phyloP scores from a whole-genome alignment of 2,888 invertebrate species.

The Venusia cambrica region DNA sequence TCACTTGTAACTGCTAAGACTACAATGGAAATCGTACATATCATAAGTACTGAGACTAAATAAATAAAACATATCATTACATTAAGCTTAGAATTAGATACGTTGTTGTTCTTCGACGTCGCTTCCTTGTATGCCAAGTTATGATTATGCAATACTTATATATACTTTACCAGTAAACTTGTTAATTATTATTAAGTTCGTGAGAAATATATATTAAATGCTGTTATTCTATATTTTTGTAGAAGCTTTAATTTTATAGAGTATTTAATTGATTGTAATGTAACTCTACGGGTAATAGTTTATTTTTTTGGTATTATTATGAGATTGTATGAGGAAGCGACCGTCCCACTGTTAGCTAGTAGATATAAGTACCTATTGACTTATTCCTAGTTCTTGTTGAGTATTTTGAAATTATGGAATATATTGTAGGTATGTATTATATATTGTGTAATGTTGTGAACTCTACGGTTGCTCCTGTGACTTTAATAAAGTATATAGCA shows the following conservation, averaged over 20 bases:
- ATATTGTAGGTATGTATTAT: slow-evolving; percentile 50
- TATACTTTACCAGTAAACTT: too few species aligned
- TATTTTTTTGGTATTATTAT: too few species aligned
- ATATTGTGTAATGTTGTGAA: slow-evolving; percentile 77
- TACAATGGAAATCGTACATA: slow-evolving; percentile 46
- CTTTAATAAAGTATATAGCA: slow-evolving; percentile 71
- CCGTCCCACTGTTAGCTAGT: slow-evolving; percentile 69
- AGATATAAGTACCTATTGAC: slow-evolving; percentile 72
- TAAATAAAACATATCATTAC: slow-evolving; percentile 44
- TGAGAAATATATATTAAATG: slow-evolving; percentile 18
- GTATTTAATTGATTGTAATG: too few species aligned
- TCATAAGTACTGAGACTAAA: slow-evolving; percentile 52
- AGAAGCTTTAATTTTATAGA: too few species aligned
- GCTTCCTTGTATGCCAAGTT: too few species aligned
- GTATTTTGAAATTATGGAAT: slow-evolving; percentile 66
- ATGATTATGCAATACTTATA: too few species aligned
- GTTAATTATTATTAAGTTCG: slow-evolving; percentile 25
- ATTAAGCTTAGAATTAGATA: slow-evolving; percentile 66
- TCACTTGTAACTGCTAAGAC: slow-evolving; percentile 39
- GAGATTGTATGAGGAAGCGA: slow-evolving; percentile 44
- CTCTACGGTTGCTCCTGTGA: slow-evolving; percentile 57
- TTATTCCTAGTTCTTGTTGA: slow-evolving; percentile 79
- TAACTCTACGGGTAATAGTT: too few species aligned
- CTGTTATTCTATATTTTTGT: too few species aligned
- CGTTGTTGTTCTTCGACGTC: slow-evolving; percentile 73